A percentile compares a stretch with the other conserved stretches of the same genome.
Conservation (phyloP, 2,113 vertebrate species). For the Calyptommatus sinebrachiatus region DNA sequence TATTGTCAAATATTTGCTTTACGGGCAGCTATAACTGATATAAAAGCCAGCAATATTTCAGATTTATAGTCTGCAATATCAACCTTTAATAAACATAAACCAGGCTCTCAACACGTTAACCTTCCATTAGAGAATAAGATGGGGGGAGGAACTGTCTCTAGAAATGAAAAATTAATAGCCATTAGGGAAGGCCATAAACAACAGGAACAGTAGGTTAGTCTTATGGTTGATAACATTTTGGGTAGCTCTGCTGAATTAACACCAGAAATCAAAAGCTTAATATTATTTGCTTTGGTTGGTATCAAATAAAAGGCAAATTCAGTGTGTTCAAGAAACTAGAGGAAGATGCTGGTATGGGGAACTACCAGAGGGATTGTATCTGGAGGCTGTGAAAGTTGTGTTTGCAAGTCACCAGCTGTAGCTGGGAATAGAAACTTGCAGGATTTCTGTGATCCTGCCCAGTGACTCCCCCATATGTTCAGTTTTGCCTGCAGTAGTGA, state of each 20-base stretch:
- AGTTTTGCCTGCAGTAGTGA: too few species aligned
- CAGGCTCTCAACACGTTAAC: constrained; percentile 66
- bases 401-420: too few species aligned
- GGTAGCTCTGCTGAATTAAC: constrained; percentile 47
- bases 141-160: constrained; percentile 49
- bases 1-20: constrained; percentile 72
- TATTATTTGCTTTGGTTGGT: background rate
- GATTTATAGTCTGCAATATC: constrained; percentile 61
- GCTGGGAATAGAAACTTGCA: too few species aligned
- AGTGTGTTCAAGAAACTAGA: too few species aligned
- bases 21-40: constrained; percentile 55
- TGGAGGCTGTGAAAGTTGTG: too few species aligned
- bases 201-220: constrained; percentile 48
- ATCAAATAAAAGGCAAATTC: background rate
- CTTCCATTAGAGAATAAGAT: constrained; percentile 52
- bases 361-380: too few species aligned
- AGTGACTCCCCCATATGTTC: too few species aligned
- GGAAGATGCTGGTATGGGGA: too few species aligned
- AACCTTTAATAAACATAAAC: constrained; percentile 61
- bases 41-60: constrained; percentile 57
- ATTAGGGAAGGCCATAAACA: constrained; percentile 61
- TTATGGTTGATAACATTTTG: constrained; percentile 38
- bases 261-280: background rate
- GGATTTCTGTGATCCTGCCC: too few species aligned
- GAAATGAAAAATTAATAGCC: constrained; percentile 69